A percentile compares a stretch with the other conserved stretches of the same genome.
Conservation (phyloP, 1,140 invertebrate genomes). For the Metaphire vulgaris region DNA sequence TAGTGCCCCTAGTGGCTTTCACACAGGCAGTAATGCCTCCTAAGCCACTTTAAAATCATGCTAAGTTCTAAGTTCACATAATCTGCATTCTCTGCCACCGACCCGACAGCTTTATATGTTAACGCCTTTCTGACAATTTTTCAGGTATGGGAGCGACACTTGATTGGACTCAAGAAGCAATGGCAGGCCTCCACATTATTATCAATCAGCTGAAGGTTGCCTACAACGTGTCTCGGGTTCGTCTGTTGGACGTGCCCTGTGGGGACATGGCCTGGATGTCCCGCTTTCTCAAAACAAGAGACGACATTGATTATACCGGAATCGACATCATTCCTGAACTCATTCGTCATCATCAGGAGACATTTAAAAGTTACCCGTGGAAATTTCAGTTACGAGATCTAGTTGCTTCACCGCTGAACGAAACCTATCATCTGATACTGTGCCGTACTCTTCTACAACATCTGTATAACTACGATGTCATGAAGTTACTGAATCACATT, state of each 20-base stretch:
- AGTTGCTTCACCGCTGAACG: not conserved
- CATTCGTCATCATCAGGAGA: conserved; percentile 23
- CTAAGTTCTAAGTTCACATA: too few species aligned
- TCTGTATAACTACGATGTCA: conserved; percentile 13
- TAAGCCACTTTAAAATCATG: too few species aligned
- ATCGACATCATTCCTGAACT: conserved; percentile 29
- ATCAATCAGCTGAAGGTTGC: conserved; percentile 15
- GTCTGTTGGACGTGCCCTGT: conserved; percentile 28
- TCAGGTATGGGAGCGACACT: conserved; percentile 23
- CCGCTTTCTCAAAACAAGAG: conserved; percentile 26
- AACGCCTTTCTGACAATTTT: too few species aligned
- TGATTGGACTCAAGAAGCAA: conserved; percentile 23
- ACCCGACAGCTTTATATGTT: too few species aligned
- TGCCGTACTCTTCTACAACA: conserved; percentile 28
- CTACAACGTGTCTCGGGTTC: not conserved
- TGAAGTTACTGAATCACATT: conserved; percentile 10
- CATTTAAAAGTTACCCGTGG: conserved; percentile 7
- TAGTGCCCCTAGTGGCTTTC: too few species aligned
- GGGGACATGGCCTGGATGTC: conserved; percentile 29
- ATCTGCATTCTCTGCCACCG: too few species aligned
- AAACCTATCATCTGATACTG: conserved; percentile 21
- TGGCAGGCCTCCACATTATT: conserved; percentile 16
- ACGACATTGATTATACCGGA: conserved; percentile 29
- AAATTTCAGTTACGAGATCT: conserved; percentile 22
- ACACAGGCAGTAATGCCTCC: too few species aligned